Evolutionary conservation across 92 coral and sea anemone genomes (phyloP), one percentile per base, ranked within the genome.

Genomic region (Scolanthus callimorphus): DNA sequence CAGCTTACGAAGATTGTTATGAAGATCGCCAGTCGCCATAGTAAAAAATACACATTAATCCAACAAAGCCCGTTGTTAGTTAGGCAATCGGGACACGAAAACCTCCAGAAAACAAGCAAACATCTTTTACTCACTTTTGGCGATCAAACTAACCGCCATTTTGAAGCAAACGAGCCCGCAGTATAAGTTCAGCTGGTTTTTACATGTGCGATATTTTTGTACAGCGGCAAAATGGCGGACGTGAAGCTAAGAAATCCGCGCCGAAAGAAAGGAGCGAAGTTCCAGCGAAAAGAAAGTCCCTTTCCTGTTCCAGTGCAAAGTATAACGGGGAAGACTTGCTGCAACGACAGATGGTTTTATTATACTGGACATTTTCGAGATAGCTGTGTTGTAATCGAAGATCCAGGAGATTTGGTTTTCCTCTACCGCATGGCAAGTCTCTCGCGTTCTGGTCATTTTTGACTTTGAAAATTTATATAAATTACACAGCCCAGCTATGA

Each of bases 21-120:
- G 88, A 29, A 94, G 65, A 57, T 94, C 99, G 43, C 99, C 99
- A 19, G 99, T 94, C 29, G 99, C 55, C 99, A 94, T 94, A 45
- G 44, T 57, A 24, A 17, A 22, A 19, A 37, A 2, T 21, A 46
- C 4, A 6, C 52, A 9, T 34, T 34, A 6, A 15, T 34, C 8
- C 41, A n/a, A 34, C 41, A 34, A 34, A 6, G 6, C 41, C 41
- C 8, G 41, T 15, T 34, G 41, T 6, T 4, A 23, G 1, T 17
- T 0, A 17, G 39, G 17, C 4, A 17, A 20, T 11, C 39, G 43
- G 43, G 46, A n/a, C 15, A 23, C 17, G 53, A 3, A 27, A 25
- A 23, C 23, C 17, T 31, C 9, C 2, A 13, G 8, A 6, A 39
- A 51, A 51, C 0, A 10, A 19, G 24, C 29, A 25, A 6, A 34